phyloP scores from a whole-genome alignment of 64 coral and sea anemone species.

The Cladopsammia gracilis region DNA sequence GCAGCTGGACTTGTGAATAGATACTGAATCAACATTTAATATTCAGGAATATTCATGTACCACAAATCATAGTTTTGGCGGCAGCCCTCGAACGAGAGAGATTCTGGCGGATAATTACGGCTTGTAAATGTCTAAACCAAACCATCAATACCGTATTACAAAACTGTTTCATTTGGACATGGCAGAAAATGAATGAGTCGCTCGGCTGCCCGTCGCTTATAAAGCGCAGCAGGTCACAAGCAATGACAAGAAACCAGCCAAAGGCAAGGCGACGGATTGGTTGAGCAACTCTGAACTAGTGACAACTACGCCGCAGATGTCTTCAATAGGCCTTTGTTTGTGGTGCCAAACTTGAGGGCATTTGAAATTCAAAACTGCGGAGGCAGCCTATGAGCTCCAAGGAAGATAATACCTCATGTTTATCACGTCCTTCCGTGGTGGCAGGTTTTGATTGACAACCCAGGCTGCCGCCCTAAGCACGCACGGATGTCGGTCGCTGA shows the following conservation, averaged over 20 bases:
- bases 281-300: neutral
- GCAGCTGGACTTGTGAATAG: neutral
- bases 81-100: neutral
- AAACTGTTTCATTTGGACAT: neutral
- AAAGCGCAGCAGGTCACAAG: conserved; percentile 11
- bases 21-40: conserved; percentile 18
- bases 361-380: conserved; percentile 58
- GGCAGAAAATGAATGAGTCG: neutral
- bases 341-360: conserved; percentile 40
- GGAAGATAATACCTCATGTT: conserved; percentile 57
- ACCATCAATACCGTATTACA: neutral
- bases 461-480: conserved; percentile 29
- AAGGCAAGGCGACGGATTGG: neutral
- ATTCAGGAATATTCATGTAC: neutral
- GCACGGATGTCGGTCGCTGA: neutral
- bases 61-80: neutral
- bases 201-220: neutral
- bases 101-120: no score
- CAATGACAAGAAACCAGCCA: neutral
- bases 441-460: conserved; percentile 47
- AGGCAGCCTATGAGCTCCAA: conserved; percentile 48
- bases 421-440: conserved; percentile 44
- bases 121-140: neutral
- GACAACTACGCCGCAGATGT: conserved; percentile 32
- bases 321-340: conserved; percentile 44